phyloP scores from a whole-genome alignment of 1,140 invertebrate genomes.

The Drosophila lini region DNA sequence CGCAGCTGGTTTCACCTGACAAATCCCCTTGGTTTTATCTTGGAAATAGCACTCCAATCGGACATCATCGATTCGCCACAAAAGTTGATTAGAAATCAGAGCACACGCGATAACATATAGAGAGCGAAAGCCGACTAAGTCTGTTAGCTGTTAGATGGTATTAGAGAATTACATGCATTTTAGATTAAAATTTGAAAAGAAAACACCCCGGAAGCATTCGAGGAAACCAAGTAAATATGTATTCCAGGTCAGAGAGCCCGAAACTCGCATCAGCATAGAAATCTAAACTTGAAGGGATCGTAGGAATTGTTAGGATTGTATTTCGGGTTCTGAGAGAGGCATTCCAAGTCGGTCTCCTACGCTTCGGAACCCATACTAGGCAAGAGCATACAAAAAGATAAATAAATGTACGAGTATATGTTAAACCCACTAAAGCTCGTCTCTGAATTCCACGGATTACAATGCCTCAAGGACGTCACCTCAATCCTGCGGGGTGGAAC shows the following conservation, averaged over 20 bases:
- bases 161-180: slow-evolving; percentile 59
- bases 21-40: slow-evolving; percentile 28
- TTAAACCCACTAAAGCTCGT: slow-evolving; percentile 22
- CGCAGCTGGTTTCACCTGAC: slow-evolving; percentile 68
- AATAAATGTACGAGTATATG: slow-evolving; percentile 42
- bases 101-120: slow-evolving; percentile 10
- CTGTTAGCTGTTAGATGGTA: slow-evolving; percentile 73
- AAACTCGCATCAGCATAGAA: slow-evolving; percentile 33
- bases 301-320: slow-evolving; percentile 50
- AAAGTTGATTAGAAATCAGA: slow-evolving; percentile 13
- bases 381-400: slow-evolving; percentile 20
- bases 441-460: background rate
- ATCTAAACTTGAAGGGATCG: slow-evolving; percentile 33
- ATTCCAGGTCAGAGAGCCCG: slow-evolving; percentile 25
- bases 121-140: slow-evolving; percentile 66
- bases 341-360: slow-evolving; percentile 18
- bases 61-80: slow-evolving; percentile 15
- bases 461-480: background rate
- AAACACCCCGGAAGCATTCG: slow-evolving; percentile 7
- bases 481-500: slow-evolving; percentile 1
- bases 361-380: slow-evolving; percentile 20
- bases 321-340: slow-evolving; percentile 22
- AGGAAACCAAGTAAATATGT: slow-evolving; percentile 7
- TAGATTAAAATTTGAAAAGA: slow-evolving; percentile 31
- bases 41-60: slow-evolving; percentile 33